These are phyloP conservation scores for Alouatta palliata DNA, from an alignment of 2,113 vertebrate genomes.

Conservation along the genomic window DNA sequence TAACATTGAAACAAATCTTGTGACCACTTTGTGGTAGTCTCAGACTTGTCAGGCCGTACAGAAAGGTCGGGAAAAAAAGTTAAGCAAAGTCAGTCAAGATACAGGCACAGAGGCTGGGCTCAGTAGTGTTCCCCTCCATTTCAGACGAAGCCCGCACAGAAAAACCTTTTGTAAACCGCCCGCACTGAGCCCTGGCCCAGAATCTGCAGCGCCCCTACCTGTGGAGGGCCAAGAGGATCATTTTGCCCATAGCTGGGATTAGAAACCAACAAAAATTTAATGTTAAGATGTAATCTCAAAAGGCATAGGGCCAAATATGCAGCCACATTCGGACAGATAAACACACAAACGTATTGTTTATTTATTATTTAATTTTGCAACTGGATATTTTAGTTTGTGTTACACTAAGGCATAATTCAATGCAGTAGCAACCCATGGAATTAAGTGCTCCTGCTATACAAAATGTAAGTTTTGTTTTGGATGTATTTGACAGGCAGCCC, in stretches of 20 bases:
- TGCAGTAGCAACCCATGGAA: not conserved
- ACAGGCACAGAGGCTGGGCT: not conserved
- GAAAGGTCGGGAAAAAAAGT: not conserved
- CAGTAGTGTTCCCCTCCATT: accelerated
- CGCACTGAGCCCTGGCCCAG: not conserved
- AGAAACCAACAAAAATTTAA: not conserved
- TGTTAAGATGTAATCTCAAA: not conserved
- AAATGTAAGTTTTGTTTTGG: not conserved
- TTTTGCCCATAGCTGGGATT: not conserved
- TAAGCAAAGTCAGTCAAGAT: not conserved
- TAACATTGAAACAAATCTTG: no score
- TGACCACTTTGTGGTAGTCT: not conserved
- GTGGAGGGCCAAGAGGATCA: no score
- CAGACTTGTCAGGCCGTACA: not conserved
- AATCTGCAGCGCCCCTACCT: accelerated
- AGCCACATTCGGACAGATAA: not conserved
- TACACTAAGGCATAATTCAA: not conserved
- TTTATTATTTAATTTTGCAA: not conserved
- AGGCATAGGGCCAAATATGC: not conserved
- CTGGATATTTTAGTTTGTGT: not conserved
- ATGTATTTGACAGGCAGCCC: not conserved
- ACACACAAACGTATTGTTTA: not conserved
- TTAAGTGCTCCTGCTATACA: accelerated
- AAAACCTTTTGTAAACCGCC: accelerated
- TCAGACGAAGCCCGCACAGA: not conserved